A percentile compares a stretch with the other conserved stretches of the same genome.
phyloP scores from a whole-genome alignment of 2,888 invertebrate species.

The Nephrotoma guestfalica region DNA sequence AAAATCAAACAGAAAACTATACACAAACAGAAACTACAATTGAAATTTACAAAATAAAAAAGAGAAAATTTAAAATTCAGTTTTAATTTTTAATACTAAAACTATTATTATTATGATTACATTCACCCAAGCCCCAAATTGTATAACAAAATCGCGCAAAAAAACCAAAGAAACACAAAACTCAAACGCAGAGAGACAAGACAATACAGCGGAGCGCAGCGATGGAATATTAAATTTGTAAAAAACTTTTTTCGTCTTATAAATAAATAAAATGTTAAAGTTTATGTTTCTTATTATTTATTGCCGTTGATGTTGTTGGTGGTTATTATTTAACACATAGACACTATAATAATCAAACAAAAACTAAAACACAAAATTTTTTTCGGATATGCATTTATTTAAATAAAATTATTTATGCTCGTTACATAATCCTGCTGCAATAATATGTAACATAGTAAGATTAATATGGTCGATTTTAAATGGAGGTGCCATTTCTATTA shows the following conservation, averaged over 20 bases:
- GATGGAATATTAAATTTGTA: background rate
- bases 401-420: background rate
- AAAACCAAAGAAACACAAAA: background rate
- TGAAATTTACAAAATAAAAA: background rate
- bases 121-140: background rate
- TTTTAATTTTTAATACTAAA: background rate
- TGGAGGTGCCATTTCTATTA: too few relatives aligned
- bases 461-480: too few relatives aligned
- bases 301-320: background rate
- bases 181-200: background rate
- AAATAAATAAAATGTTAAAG: background rate
- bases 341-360: background rate
- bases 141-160: background rate
- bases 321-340: background rate
- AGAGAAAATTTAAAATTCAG: background rate
- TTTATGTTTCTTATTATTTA: background rate
- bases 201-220: background rate
- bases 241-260: background rate
- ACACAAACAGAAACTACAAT: background rate
- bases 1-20: background rate
- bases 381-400: background rate
- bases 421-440: background rate
- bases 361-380: background rate
- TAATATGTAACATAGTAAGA: background rate
- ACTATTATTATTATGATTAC: background rate